Conservation (phyloP, 2,888 invertebrate species). For the Polydrusus cervinus region DNA sequence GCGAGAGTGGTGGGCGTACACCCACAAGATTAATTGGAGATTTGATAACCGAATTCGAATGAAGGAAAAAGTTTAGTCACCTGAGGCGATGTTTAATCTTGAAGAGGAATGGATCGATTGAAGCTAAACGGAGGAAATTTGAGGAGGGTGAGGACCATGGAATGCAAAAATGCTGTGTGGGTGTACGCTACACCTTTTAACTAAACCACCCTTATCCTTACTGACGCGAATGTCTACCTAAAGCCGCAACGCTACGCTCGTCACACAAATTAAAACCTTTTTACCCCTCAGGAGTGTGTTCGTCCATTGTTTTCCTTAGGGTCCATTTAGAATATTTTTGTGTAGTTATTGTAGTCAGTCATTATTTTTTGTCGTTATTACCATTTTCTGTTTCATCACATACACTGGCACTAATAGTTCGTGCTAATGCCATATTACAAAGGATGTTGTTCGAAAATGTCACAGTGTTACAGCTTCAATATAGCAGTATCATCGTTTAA, state of each 20-base stretch:
- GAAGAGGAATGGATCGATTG: constrained; percentile 24
- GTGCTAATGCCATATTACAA: constrained; percentile 44
- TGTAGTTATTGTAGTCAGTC: constrained; percentile 25
- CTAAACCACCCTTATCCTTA: constrained; percentile 50
- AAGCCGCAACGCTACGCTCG: constrained; percentile 48
- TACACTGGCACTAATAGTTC: constrained; percentile 55
- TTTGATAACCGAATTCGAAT: constrained; percentile 11
- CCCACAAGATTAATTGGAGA: constrained; percentile 35
- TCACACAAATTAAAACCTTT: constrained; percentile 36
- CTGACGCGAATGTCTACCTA: constrained; percentile 52
- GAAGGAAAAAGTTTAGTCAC: constrained; percentile 21
- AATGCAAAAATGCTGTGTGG: constrained; percentile 62
- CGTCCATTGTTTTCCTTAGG: constrained; percentile 38
- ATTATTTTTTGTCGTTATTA: constrained; percentile 29
- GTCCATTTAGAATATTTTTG: constrained; percentile 29
- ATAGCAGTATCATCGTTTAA: too few relatives aligned
- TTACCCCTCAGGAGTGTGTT: constrained; percentile 22
- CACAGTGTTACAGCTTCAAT: not conserved
- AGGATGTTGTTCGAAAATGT: constrained; percentile 19
- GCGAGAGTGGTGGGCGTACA: constrained; percentile 55
- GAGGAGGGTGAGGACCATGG: constrained; percentile 50
- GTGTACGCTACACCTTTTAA: constrained; percentile 70
- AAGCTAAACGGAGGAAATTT: not conserved
- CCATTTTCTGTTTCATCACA: constrained; percentile 13
- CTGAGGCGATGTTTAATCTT: constrained; percentile 45